Conservation (phyloP, 1,140 invertebrate species). For the Probaryconus sp. region DNA sequence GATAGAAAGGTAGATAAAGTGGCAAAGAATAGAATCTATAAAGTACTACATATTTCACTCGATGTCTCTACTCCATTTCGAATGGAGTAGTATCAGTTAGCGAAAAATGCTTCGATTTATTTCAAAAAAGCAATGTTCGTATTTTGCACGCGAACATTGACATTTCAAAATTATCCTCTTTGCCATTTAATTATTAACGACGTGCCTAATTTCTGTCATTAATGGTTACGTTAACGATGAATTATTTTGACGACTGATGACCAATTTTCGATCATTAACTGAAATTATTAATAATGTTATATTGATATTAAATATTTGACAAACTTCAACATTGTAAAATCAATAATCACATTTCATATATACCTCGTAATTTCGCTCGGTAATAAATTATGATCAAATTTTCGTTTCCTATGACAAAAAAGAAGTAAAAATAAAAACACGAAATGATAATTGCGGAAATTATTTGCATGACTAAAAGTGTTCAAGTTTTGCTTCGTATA, state of each 20-base stretch:
- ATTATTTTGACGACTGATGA: too few species aligned
- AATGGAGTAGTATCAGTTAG: slow-evolving; percentile 8
- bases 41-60: slow-evolving; percentile 36
- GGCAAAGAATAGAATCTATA: slow-evolving; percentile 45
- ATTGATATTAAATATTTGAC: background rate
- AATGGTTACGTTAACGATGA: too few species aligned
- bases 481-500: too few species aligned
- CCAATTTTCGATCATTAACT: background rate
- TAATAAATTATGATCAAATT: background rate
- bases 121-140: slow-evolving; percentile 2
- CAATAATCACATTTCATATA: background rate
- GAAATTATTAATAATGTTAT: slow-evolving; percentile 3
- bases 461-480: too few species aligned
- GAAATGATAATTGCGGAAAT: too few species aligned
- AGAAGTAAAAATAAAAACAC: too few species aligned
- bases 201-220: too few species aligned
- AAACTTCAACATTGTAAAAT: background rate
- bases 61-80: slow-evolving; percentile 32
- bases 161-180: slow-evolving; percentile 24
- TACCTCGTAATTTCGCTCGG: background rate
- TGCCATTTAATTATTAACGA: slow-evolving; percentile 7
- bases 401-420: too few species aligned
- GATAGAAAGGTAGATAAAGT: slow-evolving; percentile 41
- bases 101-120: slow-evolving; percentile 10
- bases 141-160: too few species aligned